phyloP scores from a whole-genome alignment of 2,797 vertebrate species.

The Aeoliscus strigatus region DNA sequence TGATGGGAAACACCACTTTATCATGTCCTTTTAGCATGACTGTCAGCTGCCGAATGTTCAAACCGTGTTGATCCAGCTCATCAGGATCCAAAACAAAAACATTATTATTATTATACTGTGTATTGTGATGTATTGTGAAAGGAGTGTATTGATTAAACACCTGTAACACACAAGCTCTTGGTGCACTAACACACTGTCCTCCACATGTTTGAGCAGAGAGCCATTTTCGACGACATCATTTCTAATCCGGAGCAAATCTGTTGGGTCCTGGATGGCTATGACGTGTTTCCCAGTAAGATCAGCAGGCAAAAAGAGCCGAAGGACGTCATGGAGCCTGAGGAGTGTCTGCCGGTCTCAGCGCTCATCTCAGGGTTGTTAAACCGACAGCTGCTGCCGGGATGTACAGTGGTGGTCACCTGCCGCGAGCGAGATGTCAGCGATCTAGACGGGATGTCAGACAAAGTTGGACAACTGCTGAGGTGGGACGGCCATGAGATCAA shows the following conservation, averaged over 20 bases:
- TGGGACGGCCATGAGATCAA: slow-evolving; percentile 75
- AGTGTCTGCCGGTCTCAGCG: slow-evolving; percentile 52
- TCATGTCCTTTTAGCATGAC: too few relatives aligned
- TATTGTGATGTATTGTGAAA: too few relatives aligned
- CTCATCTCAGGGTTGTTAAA: slow-evolving; percentile 79
- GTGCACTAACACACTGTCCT: background rate
- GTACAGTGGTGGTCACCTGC: slow-evolving; percentile 84
- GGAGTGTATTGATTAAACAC: background rate
- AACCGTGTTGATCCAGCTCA: too few relatives aligned
- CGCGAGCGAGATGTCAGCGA: slow-evolving; percentile 71
- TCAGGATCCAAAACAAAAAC: too few relatives aligned
- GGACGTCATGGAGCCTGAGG: slow-evolving; percentile 17
- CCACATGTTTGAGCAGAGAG: slow-evolving; percentile 32
- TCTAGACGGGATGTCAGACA: slow-evolving; percentile 58
- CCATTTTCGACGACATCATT: slow-evolving; percentile 74
- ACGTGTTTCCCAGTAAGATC: slow-evolving; percentile 75
- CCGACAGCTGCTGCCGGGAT: slow-evolving; percentile 79
- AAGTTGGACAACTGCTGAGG: slow-evolving; percentile 76
- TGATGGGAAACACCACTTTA: background rate
- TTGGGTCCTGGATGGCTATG: slow-evolving; percentile 90
- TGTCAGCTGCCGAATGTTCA: background rate
- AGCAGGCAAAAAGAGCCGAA: slow-evolving; percentile 1
- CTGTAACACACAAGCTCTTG: background rate
- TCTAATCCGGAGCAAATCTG: slow-evolving; percentile 73
- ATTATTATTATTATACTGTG: too few relatives aligned